Percentiles rank a stretch among this genome's conserved stretches.
These are phyloP conservation scores for Lepidurus arcticus DNA, from an alignment of 1,140 invertebrate genomes.

Conservation along the genomic window DNA sequence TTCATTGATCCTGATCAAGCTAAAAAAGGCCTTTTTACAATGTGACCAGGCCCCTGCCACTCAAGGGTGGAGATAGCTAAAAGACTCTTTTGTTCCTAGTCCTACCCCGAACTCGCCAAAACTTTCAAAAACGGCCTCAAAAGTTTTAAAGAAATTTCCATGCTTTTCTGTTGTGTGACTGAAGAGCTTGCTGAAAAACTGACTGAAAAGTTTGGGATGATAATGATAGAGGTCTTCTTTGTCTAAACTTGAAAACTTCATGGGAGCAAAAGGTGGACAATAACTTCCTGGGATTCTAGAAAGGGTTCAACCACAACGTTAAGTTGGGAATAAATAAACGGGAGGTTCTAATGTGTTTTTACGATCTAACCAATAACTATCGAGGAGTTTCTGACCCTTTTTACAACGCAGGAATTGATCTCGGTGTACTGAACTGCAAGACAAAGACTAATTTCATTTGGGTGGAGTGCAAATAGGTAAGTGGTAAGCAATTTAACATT, in stretches of 20 bases:
- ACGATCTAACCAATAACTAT: background rate
- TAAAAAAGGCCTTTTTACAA: too few species aligned
- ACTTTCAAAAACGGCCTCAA: too few species aligned
- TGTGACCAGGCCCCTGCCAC: too few species aligned
- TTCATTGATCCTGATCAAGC: too few species aligned
- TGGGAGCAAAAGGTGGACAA: background rate
- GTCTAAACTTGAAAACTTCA: background rate
- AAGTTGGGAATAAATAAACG: background rate
- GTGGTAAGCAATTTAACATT: conserved; percentile 2
- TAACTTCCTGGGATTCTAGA: background rate
- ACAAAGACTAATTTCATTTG: conserved; percentile 14
- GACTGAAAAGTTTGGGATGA: background rate
- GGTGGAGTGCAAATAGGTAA: conserved; percentile 15
- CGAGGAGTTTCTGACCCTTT: background rate
- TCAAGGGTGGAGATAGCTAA: too few species aligned
- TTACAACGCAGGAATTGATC: background rate
- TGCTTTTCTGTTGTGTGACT: too few species aligned
- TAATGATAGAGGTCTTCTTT: background rate
- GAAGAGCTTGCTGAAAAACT: too few species aligned
- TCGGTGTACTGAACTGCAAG: background rate
- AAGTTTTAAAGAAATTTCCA: too few species aligned
- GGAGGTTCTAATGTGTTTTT: background rate
- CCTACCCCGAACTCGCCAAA: too few species aligned
- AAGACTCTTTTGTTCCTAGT: too few species aligned
- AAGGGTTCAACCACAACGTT: background rate